Evolutionary conservation across 2,888 invertebrate species (phyloP).

Genomic region (Heteromurus nitidus): DNA sequence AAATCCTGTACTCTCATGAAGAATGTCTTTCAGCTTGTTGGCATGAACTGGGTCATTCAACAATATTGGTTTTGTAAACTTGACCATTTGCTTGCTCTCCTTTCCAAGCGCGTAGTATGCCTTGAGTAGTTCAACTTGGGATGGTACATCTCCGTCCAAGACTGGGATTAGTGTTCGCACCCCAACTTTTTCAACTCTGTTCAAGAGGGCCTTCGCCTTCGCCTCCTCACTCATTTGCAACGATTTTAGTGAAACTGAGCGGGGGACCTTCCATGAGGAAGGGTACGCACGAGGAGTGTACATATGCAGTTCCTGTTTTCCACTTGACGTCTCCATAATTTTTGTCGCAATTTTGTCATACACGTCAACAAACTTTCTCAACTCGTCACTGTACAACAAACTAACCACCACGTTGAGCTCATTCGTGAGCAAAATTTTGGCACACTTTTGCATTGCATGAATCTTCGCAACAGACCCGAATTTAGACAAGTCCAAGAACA

Average conservation of each 20-base stretch:
- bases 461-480: not conserved
- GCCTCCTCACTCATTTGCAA: conserved; percentile 70
- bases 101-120: conserved; percentile 56
- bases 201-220: conserved; percentile 62
- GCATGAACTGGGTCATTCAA: conserved; percentile 49
- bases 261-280: not conserved
- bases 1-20: conserved; percentile 37
- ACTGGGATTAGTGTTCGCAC: conserved; percentile 66
- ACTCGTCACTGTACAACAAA: conserved; percentile 48
- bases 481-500: conserved; percentile 63
- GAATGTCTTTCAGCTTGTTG: conserved; percentile 47
- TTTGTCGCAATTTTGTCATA: conserved; percentile 39
- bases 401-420: conserved; percentile 49
- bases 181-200: conserved; percentile 70
- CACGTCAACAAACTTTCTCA: conserved; percentile 43
- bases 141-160: conserved; percentile 55
- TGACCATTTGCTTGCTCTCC: conserved; percentile 46
- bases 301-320: not conserved
- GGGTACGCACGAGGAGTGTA: conserved; percentile 44
- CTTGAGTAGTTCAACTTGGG: conserved; percentile 56
- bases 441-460: conserved; percentile 39
- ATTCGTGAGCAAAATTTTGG: conserved; percentile 54
- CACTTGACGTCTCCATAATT: not conserved
- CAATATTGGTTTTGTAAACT: conserved; percentile 62
- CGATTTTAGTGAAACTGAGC: conserved; percentile 45